Percentiles rank a stretch among this genome's conserved stretches.
Conservation (phyloP, 1,140 invertebrate species). For the Rhagoletis zephyria region DNA sequence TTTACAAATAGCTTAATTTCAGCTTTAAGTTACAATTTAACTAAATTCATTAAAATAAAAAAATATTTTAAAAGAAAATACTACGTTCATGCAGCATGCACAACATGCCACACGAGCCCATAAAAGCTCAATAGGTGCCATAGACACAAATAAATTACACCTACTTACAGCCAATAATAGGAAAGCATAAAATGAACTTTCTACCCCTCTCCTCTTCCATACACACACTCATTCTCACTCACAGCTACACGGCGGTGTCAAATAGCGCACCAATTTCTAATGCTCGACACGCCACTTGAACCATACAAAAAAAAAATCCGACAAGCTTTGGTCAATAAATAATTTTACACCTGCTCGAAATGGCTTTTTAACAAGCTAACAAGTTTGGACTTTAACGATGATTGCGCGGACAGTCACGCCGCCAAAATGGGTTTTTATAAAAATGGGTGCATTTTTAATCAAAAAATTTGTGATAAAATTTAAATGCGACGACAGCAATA, state of each 20-base stretch:
- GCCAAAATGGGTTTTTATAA: slow-evolving; percentile 5
- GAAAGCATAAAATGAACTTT: too few species aligned
- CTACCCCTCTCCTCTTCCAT: too few species aligned
- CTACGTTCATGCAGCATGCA: too few species aligned
- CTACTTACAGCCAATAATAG: neutral
- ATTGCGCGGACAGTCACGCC: neutral
- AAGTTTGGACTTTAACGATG: slow-evolving; percentile 33
- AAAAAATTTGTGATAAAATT: neutral
- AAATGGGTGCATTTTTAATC: neutral
- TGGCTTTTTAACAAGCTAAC: slow-evolving; percentile 25
- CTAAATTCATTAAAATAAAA: too few species aligned
- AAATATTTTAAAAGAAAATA: too few species aligned
- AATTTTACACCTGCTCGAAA: slow-evolving; percentile 24
- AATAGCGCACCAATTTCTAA: slow-evolving; percentile 9
- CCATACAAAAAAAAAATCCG: neutral
- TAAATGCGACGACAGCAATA: neutral
- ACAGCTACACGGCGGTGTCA: neutral
- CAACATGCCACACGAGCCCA: neutral
- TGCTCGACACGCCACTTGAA: slow-evolving; percentile 21
- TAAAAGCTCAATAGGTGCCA: neutral
- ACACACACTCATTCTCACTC: neutral
- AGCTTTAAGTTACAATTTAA: neutral
- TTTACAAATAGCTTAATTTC: neutral
- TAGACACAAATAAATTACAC: neutral
- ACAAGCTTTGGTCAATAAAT: slow-evolving; percentile 25